Evolutionary conservation across 2,797 vertebrate genomes (phyloP), one percentile per base, ranked within the genome.

Genomic region (Phoebastria nigripes): DNA sequence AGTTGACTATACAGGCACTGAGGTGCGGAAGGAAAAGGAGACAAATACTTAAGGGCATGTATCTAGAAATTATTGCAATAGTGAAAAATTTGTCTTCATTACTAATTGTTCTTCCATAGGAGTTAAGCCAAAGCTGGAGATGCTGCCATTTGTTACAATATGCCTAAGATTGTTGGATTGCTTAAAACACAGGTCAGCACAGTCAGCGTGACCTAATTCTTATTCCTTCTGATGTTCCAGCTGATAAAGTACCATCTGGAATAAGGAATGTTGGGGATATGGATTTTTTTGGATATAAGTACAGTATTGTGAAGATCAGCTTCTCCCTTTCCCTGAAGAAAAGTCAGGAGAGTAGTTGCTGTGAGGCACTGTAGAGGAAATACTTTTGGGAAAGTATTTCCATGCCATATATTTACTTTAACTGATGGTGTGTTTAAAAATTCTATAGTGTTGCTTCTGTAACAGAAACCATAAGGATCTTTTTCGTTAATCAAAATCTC

Each of bases 231-330:
- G 93, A 92, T 95, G 78, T 91, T 93, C 81, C 81, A 89, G 26
- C 67, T 93, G 94, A 90, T 92, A 93, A 93, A 93, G 89, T 93
- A 87, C 66, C 84, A 77, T 91, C 71, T 96, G 79, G 74, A 92
- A 61, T 65, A 82, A 85, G 59, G 63, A 92, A 82, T 85, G 59
- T 26, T 87, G 35, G 19, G 26, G 42, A n/a, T 92, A 52, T 8
- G 35, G 42, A 71, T 86, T 90, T 91, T 89, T 89, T 56, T 89
- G 9, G 16, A 21, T 91, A 6, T 20, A 54, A 86, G 21, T 76
- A 9, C 55, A 49, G 47, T 58, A 25, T 21, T 58, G 41, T 67
- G 71, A 51, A 84, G 66, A 74, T 67, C 81, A 82, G 24, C 22
- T 61, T 54, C 35, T 94, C 8, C 39, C 90, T 79, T 74, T 56